phyloP scores from a whole-genome alignment of 2,797 vertebrate genomes.

The Brachyalestes nurse region DNA sequence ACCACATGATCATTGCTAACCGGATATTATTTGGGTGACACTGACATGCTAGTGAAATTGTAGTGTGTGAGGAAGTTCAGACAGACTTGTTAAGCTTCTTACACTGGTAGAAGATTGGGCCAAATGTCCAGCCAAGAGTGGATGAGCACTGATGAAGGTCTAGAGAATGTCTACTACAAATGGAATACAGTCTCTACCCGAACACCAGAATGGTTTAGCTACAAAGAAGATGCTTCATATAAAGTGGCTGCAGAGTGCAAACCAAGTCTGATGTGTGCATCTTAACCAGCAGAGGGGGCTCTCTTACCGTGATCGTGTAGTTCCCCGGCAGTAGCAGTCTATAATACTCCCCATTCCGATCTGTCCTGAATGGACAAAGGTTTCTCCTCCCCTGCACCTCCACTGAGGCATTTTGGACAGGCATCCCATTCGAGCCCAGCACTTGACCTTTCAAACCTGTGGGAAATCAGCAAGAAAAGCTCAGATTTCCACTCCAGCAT shows the following conservation, averaged over 20 bases:
- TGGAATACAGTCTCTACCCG: background rate
- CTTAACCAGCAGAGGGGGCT: constrained; percentile 13
- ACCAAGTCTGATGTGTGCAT: background rate
- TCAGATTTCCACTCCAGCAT: constrained; percentile 21
- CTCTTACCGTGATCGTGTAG: constrained; percentile 86
- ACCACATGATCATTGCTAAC: background rate
- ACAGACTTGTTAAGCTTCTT: no score
- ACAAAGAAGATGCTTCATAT: background rate
- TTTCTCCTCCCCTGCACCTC: constrained; percentile 85
- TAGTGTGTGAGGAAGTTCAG: background rate
- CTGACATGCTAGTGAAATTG: background rate
- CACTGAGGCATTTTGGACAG: constrained; percentile 83
- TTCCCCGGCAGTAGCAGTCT: constrained; percentile 89
- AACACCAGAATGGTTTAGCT: background rate
- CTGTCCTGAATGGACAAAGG: constrained; percentile 85
- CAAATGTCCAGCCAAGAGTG: background rate
- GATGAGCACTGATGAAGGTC: background rate
- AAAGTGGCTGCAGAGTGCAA: background rate
- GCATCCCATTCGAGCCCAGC: constrained; percentile 73
- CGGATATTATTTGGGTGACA: background rate
- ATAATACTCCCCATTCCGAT: constrained; percentile 89
- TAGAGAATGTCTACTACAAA: no score
- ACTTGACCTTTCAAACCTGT: constrained; percentile 93
- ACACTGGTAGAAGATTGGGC: no score
- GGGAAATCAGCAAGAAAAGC: constrained; percentile 2